Percentiles rank a stretch among this genome's conserved stretches.
Conservation (phyloP, 2,888 invertebrate genomes). For the Miltochrista miniata region DNA sequence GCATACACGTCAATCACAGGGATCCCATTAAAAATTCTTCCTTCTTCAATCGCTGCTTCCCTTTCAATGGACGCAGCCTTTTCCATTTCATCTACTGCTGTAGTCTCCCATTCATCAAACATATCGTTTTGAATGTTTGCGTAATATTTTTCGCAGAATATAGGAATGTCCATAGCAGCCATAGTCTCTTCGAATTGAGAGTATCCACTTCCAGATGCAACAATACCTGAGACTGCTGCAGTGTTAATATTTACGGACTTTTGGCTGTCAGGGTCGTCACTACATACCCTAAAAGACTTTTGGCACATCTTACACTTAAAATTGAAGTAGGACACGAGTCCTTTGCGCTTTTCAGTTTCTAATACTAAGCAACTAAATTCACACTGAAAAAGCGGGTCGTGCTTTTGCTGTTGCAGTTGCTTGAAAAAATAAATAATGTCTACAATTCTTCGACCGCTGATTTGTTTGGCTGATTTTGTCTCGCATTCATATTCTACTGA, state of each 20-base stretch:
- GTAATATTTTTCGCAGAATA: background rate
- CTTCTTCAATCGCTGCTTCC: slow-evolving; percentile 11
- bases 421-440: no score
- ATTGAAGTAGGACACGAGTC: no score
- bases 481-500: no score
- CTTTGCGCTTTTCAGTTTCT: no score
- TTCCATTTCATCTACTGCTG: background rate
- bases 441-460: no score
- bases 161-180: background rate
- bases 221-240: background rate
- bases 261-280: no score
- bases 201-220: background rate
- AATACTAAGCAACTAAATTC: no score
- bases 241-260: background rate
- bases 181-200: background rate
- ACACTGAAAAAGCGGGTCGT: no score
- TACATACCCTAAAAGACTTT: no score
- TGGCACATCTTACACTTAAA: no score
- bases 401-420: no score
- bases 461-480: no score
- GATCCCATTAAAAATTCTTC: slow-evolving; percentile 8
- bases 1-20: slow-evolving; percentile 17
- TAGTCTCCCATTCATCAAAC: background rate
- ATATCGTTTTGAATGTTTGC: background rate
- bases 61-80: slow-evolving; percentile 10